These are phyloP conservation scores for Acropternis orthonyx DNA, from an alignment of 2,797 vertebrate genomes.

Conservation along the genomic window DNA sequence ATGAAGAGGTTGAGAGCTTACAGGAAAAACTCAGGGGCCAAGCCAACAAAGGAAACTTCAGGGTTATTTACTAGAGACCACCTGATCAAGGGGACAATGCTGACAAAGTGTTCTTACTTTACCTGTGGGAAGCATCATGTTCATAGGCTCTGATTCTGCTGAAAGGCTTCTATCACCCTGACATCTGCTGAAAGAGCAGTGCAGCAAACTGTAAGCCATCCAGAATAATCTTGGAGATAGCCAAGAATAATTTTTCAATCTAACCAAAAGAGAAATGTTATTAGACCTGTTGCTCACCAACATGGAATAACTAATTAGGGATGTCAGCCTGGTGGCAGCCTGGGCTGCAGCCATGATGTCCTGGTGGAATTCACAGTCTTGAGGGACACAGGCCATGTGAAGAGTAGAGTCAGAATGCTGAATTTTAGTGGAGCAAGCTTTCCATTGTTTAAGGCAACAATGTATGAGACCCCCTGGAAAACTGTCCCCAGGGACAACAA, in stretches of 20 bases:
- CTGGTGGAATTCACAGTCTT: not conserved
- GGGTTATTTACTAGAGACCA: not conserved
- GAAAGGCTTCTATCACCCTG: not conserved
- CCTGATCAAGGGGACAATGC: not conserved
- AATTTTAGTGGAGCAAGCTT: not conserved
- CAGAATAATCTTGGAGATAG: not conserved
- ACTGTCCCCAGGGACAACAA: not conserved
- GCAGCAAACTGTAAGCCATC: not conserved
- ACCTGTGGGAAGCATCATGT: not conserved
- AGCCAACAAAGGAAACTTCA: not conserved
- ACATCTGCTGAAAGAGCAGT: not conserved
- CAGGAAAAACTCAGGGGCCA: not conserved
- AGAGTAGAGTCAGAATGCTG: not conserved
- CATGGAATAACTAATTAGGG: not conserved
- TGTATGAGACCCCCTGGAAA: not conserved
- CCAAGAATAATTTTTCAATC: not conserved
- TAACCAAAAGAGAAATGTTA: not conserved
- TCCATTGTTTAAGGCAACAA: not conserved
- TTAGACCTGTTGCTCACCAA: not conserved
- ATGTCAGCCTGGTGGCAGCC: not conserved
- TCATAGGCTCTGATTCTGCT: not conserved
- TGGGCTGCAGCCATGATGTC: not conserved
- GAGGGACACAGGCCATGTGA: not conserved
- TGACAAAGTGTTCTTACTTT: not conserved
- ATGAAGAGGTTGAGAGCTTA: not conserved